Percentiles rank a stretch among this genome's conserved stretches.
Evolutionary conservation across 1,140 invertebrate species (phyloP).

Genomic region (Anastatus disparis): DNA sequence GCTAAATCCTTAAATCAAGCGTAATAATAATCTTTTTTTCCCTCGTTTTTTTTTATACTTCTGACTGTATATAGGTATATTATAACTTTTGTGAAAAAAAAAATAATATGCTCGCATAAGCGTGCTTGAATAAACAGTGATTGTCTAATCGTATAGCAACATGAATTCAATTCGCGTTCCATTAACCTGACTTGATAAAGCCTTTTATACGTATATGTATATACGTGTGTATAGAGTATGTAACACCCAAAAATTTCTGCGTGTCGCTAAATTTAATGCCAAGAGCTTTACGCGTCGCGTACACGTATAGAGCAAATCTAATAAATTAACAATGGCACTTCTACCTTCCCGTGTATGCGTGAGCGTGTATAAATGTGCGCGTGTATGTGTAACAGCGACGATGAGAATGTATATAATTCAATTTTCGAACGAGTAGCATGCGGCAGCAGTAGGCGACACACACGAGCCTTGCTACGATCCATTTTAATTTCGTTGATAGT

Average conservation of each 20-base stretch:
- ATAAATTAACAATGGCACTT: conserved; percentile 52
- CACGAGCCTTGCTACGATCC: too few species aligned
- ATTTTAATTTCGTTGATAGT: conserved; percentile 15
- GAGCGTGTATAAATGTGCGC: neutral
- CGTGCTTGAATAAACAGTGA: too few species aligned
- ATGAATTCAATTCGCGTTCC: neutral
- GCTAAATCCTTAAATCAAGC: too few species aligned
- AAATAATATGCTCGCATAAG: too few species aligned
- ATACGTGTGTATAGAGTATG: too few species aligned
- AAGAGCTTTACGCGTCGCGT: too few species aligned
- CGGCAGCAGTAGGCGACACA: neutral
- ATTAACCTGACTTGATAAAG: conserved; percentile 25
- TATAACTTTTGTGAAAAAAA: too few species aligned
- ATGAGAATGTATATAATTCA: neutral
- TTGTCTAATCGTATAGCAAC: neutral
- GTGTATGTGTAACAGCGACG: neutral
- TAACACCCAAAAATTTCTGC: neutral
- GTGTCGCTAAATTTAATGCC: conserved; percentile 38
- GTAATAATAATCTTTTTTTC: too few species aligned
- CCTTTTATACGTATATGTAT: too few species aligned
- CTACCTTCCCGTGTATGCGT: conserved; percentile 30
- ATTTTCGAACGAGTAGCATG: conserved; percentile 3
- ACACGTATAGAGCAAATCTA: too few species aligned
- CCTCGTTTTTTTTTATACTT: too few species aligned
- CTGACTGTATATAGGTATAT: too few species aligned